Evolutionary conservation across 35 echinoderm and acorn worm species (phyloP).

Genomic region (Heliocidaris tuberculata): DNA sequence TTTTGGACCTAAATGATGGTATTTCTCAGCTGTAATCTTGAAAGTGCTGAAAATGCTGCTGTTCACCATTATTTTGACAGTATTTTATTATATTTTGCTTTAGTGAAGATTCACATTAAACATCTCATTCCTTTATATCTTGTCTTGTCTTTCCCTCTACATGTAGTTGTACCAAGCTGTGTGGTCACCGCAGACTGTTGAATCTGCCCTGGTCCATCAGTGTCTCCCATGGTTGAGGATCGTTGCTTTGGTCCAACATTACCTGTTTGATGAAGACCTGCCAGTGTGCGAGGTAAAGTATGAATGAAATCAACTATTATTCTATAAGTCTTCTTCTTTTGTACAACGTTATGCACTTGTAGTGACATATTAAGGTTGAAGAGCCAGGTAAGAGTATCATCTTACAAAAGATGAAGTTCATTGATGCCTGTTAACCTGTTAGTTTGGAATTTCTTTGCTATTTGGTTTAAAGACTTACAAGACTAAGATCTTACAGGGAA

Average conservation of each 20-base stretch:
- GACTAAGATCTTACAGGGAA: no score
- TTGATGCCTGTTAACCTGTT: no score
- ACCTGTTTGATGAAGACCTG: constrained; percentile 72
- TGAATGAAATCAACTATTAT: neutral
- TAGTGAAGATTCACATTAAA: no score
- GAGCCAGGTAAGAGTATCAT: neutral
- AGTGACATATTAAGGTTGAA: neutral
- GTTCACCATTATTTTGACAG: no score
- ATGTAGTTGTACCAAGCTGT: constrained; percentile 68
- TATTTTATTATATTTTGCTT: no score
- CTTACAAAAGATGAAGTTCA: no score
- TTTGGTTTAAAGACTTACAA: no score
- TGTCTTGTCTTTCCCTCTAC: neutral
- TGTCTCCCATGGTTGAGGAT: constrained; percentile 81
- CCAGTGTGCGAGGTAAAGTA: constrained; percentile 59
- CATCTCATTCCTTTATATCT: neutral
- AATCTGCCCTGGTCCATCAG: constrained; percentile 63
- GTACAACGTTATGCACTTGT: neutral
- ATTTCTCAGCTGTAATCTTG: no score
- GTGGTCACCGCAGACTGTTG: constrained; percentile 73
- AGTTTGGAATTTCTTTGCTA: no score
- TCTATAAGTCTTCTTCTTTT: neutral
- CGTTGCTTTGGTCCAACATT: constrained; percentile 71
- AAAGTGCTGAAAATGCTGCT: no score
- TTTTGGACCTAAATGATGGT: no score